Conservation (phyloP, 2,888 invertebrate species). For the Molanna angustata region DNA sequence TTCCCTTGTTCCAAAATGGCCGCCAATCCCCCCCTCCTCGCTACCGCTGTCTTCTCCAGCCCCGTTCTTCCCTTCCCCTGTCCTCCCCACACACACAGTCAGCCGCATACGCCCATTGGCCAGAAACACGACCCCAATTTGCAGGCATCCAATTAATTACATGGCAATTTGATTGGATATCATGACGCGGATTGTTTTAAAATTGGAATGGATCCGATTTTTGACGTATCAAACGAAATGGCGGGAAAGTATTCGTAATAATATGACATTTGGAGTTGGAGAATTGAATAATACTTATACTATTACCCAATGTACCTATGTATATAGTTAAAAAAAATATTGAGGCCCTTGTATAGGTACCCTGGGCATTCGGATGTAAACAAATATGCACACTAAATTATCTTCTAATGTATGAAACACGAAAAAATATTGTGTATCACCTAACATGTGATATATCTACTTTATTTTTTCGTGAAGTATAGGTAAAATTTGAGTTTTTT, state of each 20-base stretch:
- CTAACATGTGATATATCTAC: too few species aligned
- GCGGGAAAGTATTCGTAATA: background rate
- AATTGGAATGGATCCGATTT: slow-evolving; percentile 2
- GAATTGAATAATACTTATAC: too few species aligned
- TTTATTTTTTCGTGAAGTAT: too few species aligned
- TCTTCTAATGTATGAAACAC: too few species aligned
- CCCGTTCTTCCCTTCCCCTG: slow-evolving; percentile 17
- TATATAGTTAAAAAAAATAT: too few species aligned
- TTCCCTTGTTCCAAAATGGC: slow-evolving; percentile 37
- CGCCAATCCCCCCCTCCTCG: slow-evolving; percentile 33
- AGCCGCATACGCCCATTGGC: slow-evolving; percentile 27
- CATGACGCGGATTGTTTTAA: slow-evolving; percentile 9
- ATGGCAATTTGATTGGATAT: slow-evolving; percentile 31
- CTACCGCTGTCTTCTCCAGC: slow-evolving; percentile 35
- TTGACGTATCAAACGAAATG: background rate
- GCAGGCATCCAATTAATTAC: slow-evolving; percentile 31
- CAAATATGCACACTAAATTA: too few species aligned
- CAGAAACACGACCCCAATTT: slow-evolving; percentile 25
- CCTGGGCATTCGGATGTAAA: too few species aligned
- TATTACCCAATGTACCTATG: too few species aligned
- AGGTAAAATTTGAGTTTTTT: too few species aligned
- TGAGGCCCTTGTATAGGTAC: too few species aligned
- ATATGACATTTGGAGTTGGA: background rate
- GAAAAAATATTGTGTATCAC: too few species aligned
- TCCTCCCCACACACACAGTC: slow-evolving; percentile 31